Evolutionary conservation across 2,113 vertebrate species (phyloP).

Genomic region (Pomatostomus ruficeps): DNA sequence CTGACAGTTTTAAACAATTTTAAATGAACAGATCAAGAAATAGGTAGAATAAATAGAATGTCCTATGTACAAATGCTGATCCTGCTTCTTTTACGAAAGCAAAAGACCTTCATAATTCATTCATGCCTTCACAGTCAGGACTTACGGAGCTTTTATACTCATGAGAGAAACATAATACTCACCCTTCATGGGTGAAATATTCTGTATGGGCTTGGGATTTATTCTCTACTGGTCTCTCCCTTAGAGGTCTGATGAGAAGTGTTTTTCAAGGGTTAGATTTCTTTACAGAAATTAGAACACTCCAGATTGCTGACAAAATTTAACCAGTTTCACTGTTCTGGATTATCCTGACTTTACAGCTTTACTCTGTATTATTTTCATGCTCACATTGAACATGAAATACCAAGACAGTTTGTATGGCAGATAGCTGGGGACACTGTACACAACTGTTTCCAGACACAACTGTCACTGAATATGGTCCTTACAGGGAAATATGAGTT

Average conservation of each 20-base stretch:
- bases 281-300: neutral
- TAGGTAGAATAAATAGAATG: conserved; percentile 18
- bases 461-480: neutral
- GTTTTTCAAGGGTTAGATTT: neutral
- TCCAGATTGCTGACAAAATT: neutral
- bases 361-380: neutral
- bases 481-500: neutral
- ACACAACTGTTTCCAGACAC: neutral
- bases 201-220: conserved; percentile 1
- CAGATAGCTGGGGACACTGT: neutral
- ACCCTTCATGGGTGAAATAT: conserved; percentile 59
- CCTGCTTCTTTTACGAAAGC: neutral
- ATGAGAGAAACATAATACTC: conserved; percentile 47
- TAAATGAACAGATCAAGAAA: conserved; percentile 45
- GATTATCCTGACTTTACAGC: neutral
- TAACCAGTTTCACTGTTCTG: neutral
- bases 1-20: conserved; percentile 19
- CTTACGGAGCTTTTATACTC: conserved; percentile 41
- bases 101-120: conserved; percentile 40
- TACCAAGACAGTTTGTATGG: neutral
- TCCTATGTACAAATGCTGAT: conserved; percentile 12
- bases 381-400: neutral
- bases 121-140: conserved; percentile 2
- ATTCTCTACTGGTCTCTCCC: neutral
- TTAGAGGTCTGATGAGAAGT: neutral